Percentiles rank a stretch among this genome's conserved stretches.
Conservation (phyloP, 2,888 invertebrate species). For the Eupithecia inturbata region DNA sequence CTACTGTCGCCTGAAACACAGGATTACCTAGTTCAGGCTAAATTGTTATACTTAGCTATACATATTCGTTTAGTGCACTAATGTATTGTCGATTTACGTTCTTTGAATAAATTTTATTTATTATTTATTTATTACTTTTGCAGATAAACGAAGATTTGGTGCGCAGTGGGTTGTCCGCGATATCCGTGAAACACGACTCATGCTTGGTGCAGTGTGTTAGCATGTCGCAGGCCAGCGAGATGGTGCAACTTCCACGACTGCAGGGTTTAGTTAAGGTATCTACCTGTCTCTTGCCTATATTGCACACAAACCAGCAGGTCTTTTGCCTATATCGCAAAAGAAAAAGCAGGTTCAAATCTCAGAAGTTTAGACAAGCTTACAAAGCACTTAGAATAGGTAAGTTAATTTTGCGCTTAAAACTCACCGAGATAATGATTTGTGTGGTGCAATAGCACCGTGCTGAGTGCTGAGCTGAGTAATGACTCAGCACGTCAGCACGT, state of each 20-base stretch:
- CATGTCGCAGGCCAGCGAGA: constrained; percentile 70
- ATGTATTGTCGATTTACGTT: too few species aligned
- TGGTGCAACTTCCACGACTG: constrained; percentile 57
- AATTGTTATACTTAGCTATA: too few species aligned
- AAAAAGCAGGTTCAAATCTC: not conserved
- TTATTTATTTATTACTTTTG: too few species aligned
- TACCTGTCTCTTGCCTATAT: not conserved
- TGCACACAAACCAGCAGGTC: too few species aligned
- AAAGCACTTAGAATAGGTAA: too few species aligned
- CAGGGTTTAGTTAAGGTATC: constrained; percentile 73
- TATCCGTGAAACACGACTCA: constrained; percentile 74
- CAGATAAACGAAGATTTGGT: constrained; percentile 77
- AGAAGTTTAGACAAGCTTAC: not conserved
- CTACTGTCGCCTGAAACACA: too few species aligned
- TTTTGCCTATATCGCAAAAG: not conserved
- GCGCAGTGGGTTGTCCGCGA: constrained; percentile 74
- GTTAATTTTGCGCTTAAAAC: not conserved
- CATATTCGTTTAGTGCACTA: too few species aligned
- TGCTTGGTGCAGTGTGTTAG: constrained; percentile 70
- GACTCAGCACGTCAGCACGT: too few species aligned
- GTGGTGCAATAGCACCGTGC: too few species aligned
- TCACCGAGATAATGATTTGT: not conserved
- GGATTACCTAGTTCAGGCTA: too few species aligned
- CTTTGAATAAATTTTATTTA: too few species aligned
- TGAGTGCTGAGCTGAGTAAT: too few species aligned